Evolutionary conservation across 1,140 invertebrate species (phyloP).

Genomic region (Ephestia elutella): DNA sequence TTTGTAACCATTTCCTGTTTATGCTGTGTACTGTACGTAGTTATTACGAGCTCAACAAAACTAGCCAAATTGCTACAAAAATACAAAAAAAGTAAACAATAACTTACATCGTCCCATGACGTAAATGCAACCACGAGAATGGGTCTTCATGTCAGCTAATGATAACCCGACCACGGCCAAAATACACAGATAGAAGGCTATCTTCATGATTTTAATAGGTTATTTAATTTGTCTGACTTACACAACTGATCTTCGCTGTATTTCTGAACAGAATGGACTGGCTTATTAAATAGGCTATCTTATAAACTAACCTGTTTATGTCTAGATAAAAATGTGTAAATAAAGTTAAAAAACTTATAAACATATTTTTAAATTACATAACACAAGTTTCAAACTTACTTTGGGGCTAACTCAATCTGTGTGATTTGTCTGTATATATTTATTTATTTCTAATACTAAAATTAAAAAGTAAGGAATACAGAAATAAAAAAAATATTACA

Average conservation of each 20-base stretch:
- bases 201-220: slow-evolving; percentile 21
- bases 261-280: background rate
- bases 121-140: slow-evolving; percentile 33
- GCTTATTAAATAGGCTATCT: background rate
- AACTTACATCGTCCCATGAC: slow-evolving; percentile 27
- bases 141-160: slow-evolving; percentile 15
- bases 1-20: too few relatives aligned
- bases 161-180: slow-evolving; percentile 19
- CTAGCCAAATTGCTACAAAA: too few relatives aligned
- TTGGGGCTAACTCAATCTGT: too few relatives aligned
- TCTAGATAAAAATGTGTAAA: too few relatives aligned
- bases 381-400: too few relatives aligned
- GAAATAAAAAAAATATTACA: too few relatives aligned
- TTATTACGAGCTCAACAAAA: too few relatives aligned
- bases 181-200: slow-evolving; percentile 15
- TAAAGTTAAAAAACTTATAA: background rate
- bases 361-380: too few relatives aligned
- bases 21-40: too few relatives aligned
- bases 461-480: too few relatives aligned
- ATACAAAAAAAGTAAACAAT: background rate
- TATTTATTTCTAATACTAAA: too few relatives aligned
- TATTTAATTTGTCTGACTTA: slow-evolving; percentile 8
- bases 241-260: background rate
- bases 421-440: too few relatives aligned
- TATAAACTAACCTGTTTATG: background rate